phyloP scores from a whole-genome alignment of 92 coral and sea anemone species.

The Hydrozoanthus gracilis region DNA sequence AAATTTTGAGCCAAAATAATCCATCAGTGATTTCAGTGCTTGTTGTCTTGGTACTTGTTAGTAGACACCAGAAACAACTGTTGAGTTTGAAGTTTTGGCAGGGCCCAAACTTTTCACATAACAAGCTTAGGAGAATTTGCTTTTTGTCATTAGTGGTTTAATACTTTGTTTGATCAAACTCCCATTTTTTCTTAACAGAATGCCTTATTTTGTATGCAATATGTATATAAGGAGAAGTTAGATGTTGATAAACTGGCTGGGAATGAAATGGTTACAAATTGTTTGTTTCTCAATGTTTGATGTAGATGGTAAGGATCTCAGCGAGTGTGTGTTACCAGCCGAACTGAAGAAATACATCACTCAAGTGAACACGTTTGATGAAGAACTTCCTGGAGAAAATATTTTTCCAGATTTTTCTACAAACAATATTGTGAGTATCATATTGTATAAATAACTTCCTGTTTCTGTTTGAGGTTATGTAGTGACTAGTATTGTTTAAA shows the following conservation, averaged over 20 bases:
- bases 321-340: slow-evolving; percentile 74
- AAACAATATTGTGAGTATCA: slow-evolving; percentile 56
- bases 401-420: slow-evolving; percentile 73
- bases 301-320: slow-evolving; percentile 85
- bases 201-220: no score
- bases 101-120: no score
- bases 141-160: no score
- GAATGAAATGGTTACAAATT: not conserved
- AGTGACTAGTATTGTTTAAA: not conserved
- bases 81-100: no score
- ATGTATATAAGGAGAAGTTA: not conserved
- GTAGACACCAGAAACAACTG: no score
- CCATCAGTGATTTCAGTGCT: no score
- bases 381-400: slow-evolving; percentile 82
- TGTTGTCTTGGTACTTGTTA: no score
- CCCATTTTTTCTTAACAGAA: no score
- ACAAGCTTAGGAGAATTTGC: no score
- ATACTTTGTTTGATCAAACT: no score
- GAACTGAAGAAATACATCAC: slow-evolving; percentile 77
- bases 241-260: not conserved
- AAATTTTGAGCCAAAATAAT: no score
- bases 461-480: not conserved
- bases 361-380: slow-evolving; percentile 80
- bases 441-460: not conserved
- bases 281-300: not conserved